A percentile compares a stretch with the other conserved stretches of the same genome.
These are phyloP conservation scores for Gadus macrocephalus DNA, from an alignment of 2,113 vertebrate genomes.

Conservation along the genomic window DNA sequence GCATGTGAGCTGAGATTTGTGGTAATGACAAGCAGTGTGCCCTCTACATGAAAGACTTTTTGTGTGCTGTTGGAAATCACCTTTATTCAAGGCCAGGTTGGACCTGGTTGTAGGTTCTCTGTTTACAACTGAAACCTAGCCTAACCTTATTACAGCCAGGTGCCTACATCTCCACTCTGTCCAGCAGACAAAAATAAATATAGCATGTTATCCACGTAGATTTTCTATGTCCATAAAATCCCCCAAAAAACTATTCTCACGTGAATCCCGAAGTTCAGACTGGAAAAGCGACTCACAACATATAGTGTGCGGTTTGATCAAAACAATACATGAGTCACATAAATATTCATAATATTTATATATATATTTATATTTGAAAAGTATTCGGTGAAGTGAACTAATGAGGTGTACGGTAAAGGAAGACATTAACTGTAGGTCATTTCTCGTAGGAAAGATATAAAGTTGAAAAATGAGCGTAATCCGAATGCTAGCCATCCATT, in stretches of 20 bases:
- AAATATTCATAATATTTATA: slow-evolving; percentile 12
- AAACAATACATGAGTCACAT: background rate
- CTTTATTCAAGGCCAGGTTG: slow-evolving; percentile 51
- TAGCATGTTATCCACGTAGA: too few relatives aligned
- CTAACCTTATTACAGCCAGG: too few relatives aligned
- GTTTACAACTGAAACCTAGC: slow-evolving; percentile 37
- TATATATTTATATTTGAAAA: background rate
- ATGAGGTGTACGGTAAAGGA: slow-evolving; percentile 25
- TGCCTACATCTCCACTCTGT: too few relatives aligned
- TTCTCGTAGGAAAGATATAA: slow-evolving; percentile 19
- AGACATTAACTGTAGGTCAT: slow-evolving; percentile 34
- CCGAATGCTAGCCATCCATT: background rate
- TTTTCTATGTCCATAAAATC: too few relatives aligned
- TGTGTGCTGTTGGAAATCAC: slow-evolving; percentile 39
- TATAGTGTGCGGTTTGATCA: slow-evolving; percentile 26
- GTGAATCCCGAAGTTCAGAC: background rate
- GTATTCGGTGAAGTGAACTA: slow-evolving; percentile 22
- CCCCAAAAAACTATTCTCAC: background rate
- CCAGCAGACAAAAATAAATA: too few relatives aligned
- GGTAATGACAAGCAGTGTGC: slow-evolving; percentile 27
- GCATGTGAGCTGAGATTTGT: slow-evolving; percentile 22
- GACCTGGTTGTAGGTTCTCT: slow-evolving; percentile 34
- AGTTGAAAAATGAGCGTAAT: slow-evolving; percentile 31
- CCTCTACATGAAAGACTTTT: slow-evolving; percentile 52
- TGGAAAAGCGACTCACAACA: background rate